Evolutionary conservation across 2,113 vertebrate species (phyloP).

Genomic region (Gobiocypris rarus): DNA sequence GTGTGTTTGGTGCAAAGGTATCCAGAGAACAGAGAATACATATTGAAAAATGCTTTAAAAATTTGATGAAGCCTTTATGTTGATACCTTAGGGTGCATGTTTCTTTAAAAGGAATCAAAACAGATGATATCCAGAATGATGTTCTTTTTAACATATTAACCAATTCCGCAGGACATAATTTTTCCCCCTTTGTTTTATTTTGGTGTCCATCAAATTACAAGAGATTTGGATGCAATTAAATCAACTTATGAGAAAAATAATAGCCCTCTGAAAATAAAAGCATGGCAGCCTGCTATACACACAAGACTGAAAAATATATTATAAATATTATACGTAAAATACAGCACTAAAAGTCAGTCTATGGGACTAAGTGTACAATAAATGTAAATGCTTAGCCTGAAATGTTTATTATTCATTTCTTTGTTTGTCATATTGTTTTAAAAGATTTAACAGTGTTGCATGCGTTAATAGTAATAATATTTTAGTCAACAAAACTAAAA

Average conservation of each 20-base stretch:
- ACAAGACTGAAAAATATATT: background rate
- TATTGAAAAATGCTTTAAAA: background rate
- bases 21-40: background rate
- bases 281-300: background rate
- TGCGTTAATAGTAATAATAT: background rate
- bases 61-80: background rate
- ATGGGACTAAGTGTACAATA: background rate
- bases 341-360: background rate
- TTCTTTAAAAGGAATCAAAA: background rate
- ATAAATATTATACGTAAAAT: no score
- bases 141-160: background rate
- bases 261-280: background rate
- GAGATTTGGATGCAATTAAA: background rate
- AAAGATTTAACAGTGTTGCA: background rate
- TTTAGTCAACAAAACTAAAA: background rate
- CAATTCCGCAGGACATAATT: background rate
- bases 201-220: background rate
- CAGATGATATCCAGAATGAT: background rate
- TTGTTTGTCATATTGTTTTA: background rate
- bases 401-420: background rate
- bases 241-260: background rate
- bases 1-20: background rate
- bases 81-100: background rate
- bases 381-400: background rate
- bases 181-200: background rate